A percentile compares a stretch with the other conserved stretches of the same genome.
Evolutionary conservation across 1,140 invertebrate genomes (phyloP).

Genomic region (Himalopsyche phryganea): DNA sequence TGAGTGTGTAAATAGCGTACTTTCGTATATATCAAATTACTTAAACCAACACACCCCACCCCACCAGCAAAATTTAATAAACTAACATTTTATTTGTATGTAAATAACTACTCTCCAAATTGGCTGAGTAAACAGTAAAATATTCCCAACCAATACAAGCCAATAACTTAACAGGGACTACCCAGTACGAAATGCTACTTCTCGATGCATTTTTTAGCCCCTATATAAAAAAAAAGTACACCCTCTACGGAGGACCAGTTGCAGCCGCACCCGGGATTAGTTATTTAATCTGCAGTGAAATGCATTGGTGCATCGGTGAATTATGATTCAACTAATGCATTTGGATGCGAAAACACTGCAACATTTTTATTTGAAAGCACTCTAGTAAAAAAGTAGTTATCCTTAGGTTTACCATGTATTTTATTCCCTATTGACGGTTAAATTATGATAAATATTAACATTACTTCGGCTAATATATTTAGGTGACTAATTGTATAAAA

Average conservation of each 20-base stretch:
- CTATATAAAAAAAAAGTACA: slow-evolving; percentile 1
- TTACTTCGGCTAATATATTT: too few relatives aligned
- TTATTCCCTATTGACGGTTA: slow-evolving; percentile 5
- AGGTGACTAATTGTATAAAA: too few relatives aligned
- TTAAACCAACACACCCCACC: too few relatives aligned
- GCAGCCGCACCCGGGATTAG: slow-evolving; percentile 21
- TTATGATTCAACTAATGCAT: slow-evolving; percentile 27
- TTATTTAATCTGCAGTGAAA: slow-evolving; percentile 30
- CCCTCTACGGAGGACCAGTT: slow-evolving; percentile 1
- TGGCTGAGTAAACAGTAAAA: too few relatives aligned
- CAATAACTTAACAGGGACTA: neutral
- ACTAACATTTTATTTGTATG: too few relatives aligned
- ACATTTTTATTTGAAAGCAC: slow-evolving; percentile 1
- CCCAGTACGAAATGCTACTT: neutral
- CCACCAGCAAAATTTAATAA: too few relatives aligned
- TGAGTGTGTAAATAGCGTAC: too few relatives aligned
- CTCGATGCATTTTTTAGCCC: neutral
- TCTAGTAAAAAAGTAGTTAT: too few relatives aligned
- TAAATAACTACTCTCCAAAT: too few relatives aligned
- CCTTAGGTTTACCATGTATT: neutral
- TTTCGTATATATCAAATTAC: too few relatives aligned
- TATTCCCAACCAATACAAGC: neutral
- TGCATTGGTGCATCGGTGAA: slow-evolving; percentile 28
- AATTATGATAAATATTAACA: too few relatives aligned
- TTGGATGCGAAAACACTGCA: slow-evolving; percentile 13